Base-by-base conservation (phyloP, 2,113 vertebrate genomes). In the Myrmecophaga tridactyla region DNA sequence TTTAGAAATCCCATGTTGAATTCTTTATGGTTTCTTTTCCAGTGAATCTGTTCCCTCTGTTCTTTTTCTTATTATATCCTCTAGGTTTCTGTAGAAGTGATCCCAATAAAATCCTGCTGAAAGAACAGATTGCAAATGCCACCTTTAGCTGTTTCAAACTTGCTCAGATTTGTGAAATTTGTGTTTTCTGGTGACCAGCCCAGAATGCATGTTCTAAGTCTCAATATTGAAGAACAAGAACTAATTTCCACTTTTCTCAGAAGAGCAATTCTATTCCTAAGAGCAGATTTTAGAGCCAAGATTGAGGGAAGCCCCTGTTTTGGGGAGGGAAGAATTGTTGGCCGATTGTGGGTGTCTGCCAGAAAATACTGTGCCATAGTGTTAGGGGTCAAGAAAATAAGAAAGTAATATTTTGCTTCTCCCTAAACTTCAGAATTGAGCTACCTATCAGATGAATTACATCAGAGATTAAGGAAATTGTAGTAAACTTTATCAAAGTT, bases 401-500 rank as follows among this genome's bases (percentile, higher is more conserved):
- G 29, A 83, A 67, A 53, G 77, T 2, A 65, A 65, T 56, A 31
- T 51, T 90, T 53, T 43, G 14, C 3, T 90, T 48, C 77, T 72
- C 29, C 18, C 29, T 43, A 51, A 83, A 89, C 58, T 77, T 77
- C 65, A 89, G 20, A 86, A 83, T 34, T 60, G 4, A 56, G 14
- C 18, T 41, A 48, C 39, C 23, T 62, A 76, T 43, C 60, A 81
- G 34, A 78, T 58, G 73, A 58, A 27, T 80, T 94, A 60, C 60
- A 84, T 92, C 73, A 89, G 51, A 78, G 51, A 86, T 65, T 85
- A 62, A 86, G 75, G 80, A 97, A 80, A 90, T 29, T 89, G 7
- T 81, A 73, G 73, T 94, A 96, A 97, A 98, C 86, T 94, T 98
- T 96, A 94, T 75, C 73, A 94, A 96, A 97, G 78, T 96, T 96